Base-by-base conservation (phyloP, 2,113 vertebrate genomes). In the Prunella fulvescens region DNA sequence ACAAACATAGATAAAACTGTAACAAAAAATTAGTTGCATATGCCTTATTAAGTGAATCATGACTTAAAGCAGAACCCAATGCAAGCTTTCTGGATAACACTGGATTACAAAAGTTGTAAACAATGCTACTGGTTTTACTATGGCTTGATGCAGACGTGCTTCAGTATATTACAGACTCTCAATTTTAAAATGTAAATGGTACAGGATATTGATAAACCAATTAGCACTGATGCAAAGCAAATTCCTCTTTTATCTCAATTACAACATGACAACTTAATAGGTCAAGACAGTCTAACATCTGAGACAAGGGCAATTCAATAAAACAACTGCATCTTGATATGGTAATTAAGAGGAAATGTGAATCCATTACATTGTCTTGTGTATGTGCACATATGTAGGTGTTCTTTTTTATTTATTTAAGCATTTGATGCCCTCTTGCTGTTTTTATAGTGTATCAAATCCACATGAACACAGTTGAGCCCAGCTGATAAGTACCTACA, bases 191-290 rank as follows among this genome's bases (percentile, higher is more conserved):
- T 98, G 98, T 98, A 98, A 98, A 98, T 98, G 97, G 97, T 97
- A 97, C 93, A 93, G 89, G 97, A 98, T 98, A 98, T 98, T 98
- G 98, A 98, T 98, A 98, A 98, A 98, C 98, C 98, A 98, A 98
- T 98, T 98, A 98, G 98, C 97, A 60, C 96, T 98, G 98, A 98
- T 97, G 98, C 98, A 98, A 98, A 98, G 97, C 98, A 98, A 98
- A 98, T 98, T 98, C 96, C 98, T 98, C 98, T 98, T 98, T 98
- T 98, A 98, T 98, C 98, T 98, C 98, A 98, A 98, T 98, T 98
- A 98, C 97, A 97, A 97, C 97, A 97, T 98, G 98, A 98, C 98
- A 98, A 98, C 98, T 98, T 98, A 98, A 98, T 98, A 98, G 98
- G 97, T 98, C 98, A 98, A 97, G 97, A 98, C 97, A 98, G 98